Base-by-base conservation (phyloP, 1,140 invertebrate genomes). In the Drosophila bocki region DNA sequence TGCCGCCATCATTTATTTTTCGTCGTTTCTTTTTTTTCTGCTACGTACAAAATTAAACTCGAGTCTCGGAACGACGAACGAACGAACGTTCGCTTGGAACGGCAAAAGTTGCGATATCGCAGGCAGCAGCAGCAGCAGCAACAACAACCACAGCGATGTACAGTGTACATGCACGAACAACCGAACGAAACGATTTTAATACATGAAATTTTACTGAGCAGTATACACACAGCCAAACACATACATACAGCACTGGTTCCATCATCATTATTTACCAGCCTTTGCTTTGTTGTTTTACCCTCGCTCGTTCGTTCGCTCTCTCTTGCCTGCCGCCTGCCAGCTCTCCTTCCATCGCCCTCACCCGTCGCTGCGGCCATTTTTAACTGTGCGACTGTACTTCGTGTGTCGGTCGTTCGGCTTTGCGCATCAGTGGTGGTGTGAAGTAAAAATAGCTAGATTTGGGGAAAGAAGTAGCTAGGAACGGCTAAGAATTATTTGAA, bases 371-470 rank as follows among this genome's bases (percentile, higher is more conserved):
- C 61, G 54, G 67, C 79, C 86, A 91, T 91, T 91, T 91, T 91
- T 91, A 91, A 82, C 88, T 85, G 79, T 91, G 88, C 84, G 88
- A 91, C 88, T 91, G 88, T 91, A 91, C 88, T 83, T 82, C 79
- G 79, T 80, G 71, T 63, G 61, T 64, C 67, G 65, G 58, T 82
- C 82, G 78, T 78, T 84, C 78, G 78, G 85, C 61, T 85, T 59
- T 69, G 70, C 47, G 47, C 47, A 15, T 29, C 8, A 48, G 47
- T 48, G 47, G 8, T 48, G 47, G 0, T 48, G 2, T 26, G 45
- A 26, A 15, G 7, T 12, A 47, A 22, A 47, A 47, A 22, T 13
- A 5, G n/a, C 19, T 26, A 47, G 12, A 47, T 26, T 22, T 22
- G 12, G n/a, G 1, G n/a, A 42, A n/a, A 42, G 7, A n/a, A n/a